A percentile compares a stretch with the other conserved stretches of the same genome.
These are phyloP conservation scores for Acheta domesticus DNA, from an alignment of 2,888 invertebrate genomes.

Conservation along the genomic window DNA sequence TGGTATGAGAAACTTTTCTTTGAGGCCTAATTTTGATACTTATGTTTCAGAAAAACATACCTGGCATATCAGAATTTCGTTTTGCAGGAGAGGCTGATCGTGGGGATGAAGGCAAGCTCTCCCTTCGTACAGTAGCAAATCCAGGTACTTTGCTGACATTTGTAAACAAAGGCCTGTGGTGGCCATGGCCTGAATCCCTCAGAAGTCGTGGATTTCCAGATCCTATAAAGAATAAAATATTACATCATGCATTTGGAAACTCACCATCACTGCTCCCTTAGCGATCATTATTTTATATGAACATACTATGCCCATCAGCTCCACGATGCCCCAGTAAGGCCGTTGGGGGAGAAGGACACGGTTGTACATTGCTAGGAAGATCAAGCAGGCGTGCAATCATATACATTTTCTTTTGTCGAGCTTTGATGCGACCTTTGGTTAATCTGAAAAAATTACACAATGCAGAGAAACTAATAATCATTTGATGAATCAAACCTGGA, in stretches of 20 bases:
- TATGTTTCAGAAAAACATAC: background rate
- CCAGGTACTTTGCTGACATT: slow-evolving; percentile 46
- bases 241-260: background rate
- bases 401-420: slow-evolving; percentile 94
- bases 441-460: slow-evolving; percentile 42
- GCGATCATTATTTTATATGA: background rate
- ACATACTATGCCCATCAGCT: slow-evolving; percentile 26
- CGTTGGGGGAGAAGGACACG: slow-evolving; percentile 46
- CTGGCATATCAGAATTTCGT: slow-evolving; percentile 32
- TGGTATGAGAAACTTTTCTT: no score
- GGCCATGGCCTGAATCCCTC: slow-evolving; percentile 28
- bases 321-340: slow-evolving; percentile 38
- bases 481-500: background rate
- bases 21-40: no score
- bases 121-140: slow-evolving; percentile 49
- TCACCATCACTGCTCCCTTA: no score
- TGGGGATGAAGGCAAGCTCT: slow-evolving; percentile 43
- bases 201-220: slow-evolving; percentile 29
- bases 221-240: background rate
- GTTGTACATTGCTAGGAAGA: slow-evolving; percentile 57
- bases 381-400: slow-evolving; percentile 91
- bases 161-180: slow-evolving; percentile 46
- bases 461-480: background rate
- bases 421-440: slow-evolving; percentile 80
- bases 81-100: slow-evolving; percentile 33